Percentiles rank a stretch among this genome's conserved stretches.
Evolutionary conservation across 2,888 invertebrate species (phyloP).

Genomic region (Metopia argyrocephala): DNA sequence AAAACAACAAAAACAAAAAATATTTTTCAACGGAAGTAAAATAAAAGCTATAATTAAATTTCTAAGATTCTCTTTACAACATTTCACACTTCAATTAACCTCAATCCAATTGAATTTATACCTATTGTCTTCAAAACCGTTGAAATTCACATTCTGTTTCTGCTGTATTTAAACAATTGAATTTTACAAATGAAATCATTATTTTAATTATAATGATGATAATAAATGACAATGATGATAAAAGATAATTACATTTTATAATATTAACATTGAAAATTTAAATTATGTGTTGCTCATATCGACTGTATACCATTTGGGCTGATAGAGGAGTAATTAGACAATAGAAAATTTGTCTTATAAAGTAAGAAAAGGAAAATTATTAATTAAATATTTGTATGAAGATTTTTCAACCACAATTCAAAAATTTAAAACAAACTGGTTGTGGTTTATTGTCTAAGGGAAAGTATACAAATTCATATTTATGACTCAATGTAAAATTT

Average conservation of each 20-base stretch:
- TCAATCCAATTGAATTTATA: neutral
- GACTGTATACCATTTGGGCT: neutral
- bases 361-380: neutral
- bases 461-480: neutral
- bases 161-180: neutral
- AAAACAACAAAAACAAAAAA: neutral
- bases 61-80: neutral
- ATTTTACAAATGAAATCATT: constrained; percentile 23
- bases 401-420: neutral
- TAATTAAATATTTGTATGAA: neutral
- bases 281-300: neutral
- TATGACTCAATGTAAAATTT: neutral
- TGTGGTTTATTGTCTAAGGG: neutral
- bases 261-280: constrained; percentile 11
- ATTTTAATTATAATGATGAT: constrained; percentile 33
- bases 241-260: constrained; percentile 28
- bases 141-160: neutral
- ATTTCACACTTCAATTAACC: constrained; percentile 39
- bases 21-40: neutral
- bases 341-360: neutral
- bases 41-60: constrained; percentile 30
- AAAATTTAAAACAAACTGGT: too few relatives aligned
- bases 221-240: constrained; percentile 14
- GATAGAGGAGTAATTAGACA: neutral
- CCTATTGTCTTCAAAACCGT: neutral